These are phyloP conservation scores for Patella vulgata DNA, from an alignment of 1,140 invertebrate genomes.

Conservation along the genomic window DNA sequence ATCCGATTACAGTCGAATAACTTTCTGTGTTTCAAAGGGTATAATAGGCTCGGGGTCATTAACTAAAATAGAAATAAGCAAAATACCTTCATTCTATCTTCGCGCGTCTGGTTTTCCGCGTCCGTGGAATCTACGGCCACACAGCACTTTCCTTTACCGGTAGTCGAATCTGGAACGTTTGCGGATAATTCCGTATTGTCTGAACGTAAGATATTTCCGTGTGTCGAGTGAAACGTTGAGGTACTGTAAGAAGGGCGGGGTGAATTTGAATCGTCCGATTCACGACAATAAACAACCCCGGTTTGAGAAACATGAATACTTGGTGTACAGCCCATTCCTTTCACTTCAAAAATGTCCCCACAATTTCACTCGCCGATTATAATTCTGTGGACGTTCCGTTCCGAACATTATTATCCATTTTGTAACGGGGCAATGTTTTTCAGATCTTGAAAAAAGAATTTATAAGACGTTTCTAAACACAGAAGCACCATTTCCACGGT, in stretches of 20 bases:
- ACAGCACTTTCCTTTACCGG: background rate
- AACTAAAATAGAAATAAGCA: too few species aligned
- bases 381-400: background rate
- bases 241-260: conserved; percentile 44
- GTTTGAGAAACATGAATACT: conserved; percentile 63
- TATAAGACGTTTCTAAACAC: background rate
- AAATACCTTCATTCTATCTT: conserved; percentile 23
- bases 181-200: conserved; percentile 24
- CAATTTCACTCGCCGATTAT: conserved; percentile 7
- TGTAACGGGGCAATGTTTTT: background rate
- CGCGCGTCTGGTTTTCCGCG: conserved; percentile 21
- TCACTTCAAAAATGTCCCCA: conserved; percentile 6
- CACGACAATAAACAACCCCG: conserved; percentile 60
- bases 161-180: conserved; percentile 3
- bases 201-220: conserved; percentile 37
- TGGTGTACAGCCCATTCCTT: conserved; percentile 61
- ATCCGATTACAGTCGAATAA: too few species aligned
- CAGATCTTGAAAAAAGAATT: background rate
- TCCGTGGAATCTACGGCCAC: background rate
- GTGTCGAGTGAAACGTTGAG: conserved; percentile 23
- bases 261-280: conserved; percentile 58
- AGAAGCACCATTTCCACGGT: background rate
- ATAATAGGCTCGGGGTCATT: too few species aligned
- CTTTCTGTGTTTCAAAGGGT: too few species aligned
- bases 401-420: background rate